These are phyloP conservation scores for Pardosa pseudoannulata DNA, from an alignment of 2,888 invertebrate species.

Conservation along the genomic window DNA sequence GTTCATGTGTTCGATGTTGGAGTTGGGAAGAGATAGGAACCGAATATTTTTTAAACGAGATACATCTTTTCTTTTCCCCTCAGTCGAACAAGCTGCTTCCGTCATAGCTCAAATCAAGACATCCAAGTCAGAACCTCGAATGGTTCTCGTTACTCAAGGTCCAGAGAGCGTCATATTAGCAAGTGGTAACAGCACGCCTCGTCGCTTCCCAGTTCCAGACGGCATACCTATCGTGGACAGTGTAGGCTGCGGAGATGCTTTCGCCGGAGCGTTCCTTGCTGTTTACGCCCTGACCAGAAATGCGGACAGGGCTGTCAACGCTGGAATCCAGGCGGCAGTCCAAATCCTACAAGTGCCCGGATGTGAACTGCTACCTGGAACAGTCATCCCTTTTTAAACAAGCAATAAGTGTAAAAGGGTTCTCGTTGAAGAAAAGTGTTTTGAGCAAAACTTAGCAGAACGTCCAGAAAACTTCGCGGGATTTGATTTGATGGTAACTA, in stretches of 20 bases:
- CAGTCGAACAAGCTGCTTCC: background rate
- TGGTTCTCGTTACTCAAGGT: slow-evolving; percentile 95
- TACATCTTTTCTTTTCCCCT: background rate
- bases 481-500: no score
- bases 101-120: background rate
- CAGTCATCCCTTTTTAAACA: no score
- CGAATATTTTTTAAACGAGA: no score
- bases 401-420: no score
- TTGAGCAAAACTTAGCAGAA: no score
- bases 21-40: no score
- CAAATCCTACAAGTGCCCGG: slow-evolving; percentile 47
- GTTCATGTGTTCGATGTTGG: no score
- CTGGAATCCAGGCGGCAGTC: slow-evolving; percentile 37
- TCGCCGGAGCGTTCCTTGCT: slow-evolving; percentile 85
- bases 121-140: slow-evolving; percentile 79
- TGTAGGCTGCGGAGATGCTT: slow-evolving; percentile 99
- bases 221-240: slow-evolving; percentile 94
- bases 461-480: no score
- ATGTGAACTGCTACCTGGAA: slow-evolving; percentile 17
- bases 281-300: background rate
- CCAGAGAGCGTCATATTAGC: slow-evolving; percentile 87
- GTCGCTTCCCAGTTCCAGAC: slow-evolving; percentile 84
- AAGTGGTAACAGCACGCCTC: slow-evolving; percentile 80
- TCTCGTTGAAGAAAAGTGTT: no score
- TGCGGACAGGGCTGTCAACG: slow-evolving; percentile 3